phyloP scores from a whole-genome alignment of 2,888 invertebrate species.

The Neoscelio sp. region DNA sequence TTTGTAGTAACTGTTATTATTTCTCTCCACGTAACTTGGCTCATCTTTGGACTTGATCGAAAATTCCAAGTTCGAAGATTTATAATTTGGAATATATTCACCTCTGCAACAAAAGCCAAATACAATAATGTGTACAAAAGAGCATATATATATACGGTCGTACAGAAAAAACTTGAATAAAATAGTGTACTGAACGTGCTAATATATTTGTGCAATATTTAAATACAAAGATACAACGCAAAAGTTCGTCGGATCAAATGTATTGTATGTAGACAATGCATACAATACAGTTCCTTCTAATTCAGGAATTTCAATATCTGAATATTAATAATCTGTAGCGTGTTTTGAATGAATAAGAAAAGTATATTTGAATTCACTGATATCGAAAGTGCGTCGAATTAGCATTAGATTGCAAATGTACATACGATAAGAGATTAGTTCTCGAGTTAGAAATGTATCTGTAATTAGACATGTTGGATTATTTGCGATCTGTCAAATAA shows the following conservation, averaged over 20 bases:
- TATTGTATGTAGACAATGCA: too few relatives aligned
- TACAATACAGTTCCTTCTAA: too few relatives aligned
- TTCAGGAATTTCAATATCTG: too few relatives aligned
- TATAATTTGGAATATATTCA: slow-evolving; percentile 71
- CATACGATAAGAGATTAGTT: slow-evolving; percentile 48
- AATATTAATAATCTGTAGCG: too few relatives aligned
- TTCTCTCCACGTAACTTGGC: slow-evolving; percentile 71
- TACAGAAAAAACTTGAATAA: too few relatives aligned
- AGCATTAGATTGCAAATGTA: background rate
- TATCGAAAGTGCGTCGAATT: background rate
- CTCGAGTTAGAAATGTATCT: slow-evolving; percentile 19
- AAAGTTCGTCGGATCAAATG: too few relatives aligned
- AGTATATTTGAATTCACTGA: too few relatives aligned
- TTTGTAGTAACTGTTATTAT: slow-evolving; percentile 70
- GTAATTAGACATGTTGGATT: slow-evolving; percentile 25
- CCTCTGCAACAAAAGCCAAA: slow-evolving; percentile 70
- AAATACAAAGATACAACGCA: too few relatives aligned
- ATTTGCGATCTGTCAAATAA: background rate
- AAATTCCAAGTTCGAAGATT: slow-evolving; percentile 50
- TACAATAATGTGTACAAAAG: too few relatives aligned
- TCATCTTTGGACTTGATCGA: slow-evolving; percentile 65
- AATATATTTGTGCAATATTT: too few relatives aligned
- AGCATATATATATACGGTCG: too few relatives aligned
- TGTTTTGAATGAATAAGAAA: background rate
- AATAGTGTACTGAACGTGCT: too few relatives aligned